Evolutionary conservation across 2,113 vertebrate species (phyloP).

Genomic region (Brevimyrus niger): DNA sequence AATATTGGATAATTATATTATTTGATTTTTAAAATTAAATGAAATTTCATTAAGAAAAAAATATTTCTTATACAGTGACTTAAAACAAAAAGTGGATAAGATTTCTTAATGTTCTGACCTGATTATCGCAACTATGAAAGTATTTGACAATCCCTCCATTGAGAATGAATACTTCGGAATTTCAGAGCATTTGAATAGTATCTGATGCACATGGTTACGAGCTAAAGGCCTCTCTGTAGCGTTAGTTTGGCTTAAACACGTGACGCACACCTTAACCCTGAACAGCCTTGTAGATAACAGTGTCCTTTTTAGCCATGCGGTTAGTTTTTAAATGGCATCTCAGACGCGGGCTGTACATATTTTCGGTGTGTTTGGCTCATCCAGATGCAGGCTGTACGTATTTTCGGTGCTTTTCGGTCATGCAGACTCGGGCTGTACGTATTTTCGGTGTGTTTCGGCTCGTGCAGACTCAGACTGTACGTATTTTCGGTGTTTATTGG

Average conservation of each 20-base stretch:
- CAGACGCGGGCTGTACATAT: no score
- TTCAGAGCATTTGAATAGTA: not conserved
- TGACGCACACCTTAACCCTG: not conserved
- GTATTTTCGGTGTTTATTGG: constrained; percentile 48
- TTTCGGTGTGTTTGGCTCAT: no score
- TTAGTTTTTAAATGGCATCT: not conserved
- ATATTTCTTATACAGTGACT: not conserved
- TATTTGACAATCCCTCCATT: not conserved
- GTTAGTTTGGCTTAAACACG: not conserved
- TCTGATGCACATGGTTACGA: not conserved
- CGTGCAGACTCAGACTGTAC: constrained; percentile 44
- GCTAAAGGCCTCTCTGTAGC: not conserved
- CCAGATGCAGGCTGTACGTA: not conserved
- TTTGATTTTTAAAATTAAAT: not conserved
- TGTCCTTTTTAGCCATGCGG: not conserved
- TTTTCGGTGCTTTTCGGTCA: no score
- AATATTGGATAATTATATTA: not conserved
- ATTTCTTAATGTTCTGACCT: not conserved
- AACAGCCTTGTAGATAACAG: not conserved
- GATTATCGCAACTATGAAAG: not conserved
- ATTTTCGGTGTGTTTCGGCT: constrained; percentile 65
- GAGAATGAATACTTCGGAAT: not conserved
- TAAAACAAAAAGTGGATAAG: not conserved
- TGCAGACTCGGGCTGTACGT: no score
- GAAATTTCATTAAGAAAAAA: not conserved